Evolutionary conservation across 2,888 invertebrate genomes (phyloP).

Genomic region (Frankliniella fusca): DNA sequence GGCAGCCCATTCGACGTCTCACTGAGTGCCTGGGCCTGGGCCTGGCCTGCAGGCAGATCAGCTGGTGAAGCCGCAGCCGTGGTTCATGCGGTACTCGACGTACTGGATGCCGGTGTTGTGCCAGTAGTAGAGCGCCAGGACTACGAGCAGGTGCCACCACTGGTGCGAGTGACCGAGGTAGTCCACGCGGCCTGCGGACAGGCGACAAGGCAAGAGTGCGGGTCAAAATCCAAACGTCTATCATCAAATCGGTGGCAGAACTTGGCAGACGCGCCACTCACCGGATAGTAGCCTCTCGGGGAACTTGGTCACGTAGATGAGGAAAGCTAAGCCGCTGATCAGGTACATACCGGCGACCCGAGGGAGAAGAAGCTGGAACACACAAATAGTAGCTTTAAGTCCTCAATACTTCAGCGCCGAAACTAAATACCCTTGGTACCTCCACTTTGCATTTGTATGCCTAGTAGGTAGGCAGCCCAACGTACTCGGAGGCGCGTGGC

Average conservation of each 20-base stretch:
- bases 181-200: constrained; percentile 66
- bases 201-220: background rate
- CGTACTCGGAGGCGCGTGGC: background rate
- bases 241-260: background rate
- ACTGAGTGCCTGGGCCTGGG: no score
- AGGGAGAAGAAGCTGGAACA: constrained; percentile 77
- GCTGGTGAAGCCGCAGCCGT: constrained; percentile 55
- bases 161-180: constrained; percentile 93
- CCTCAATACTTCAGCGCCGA: background rate
- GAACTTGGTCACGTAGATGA: constrained; percentile 83
- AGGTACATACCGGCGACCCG: constrained; percentile 85
- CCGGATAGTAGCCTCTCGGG: constrained; percentile 87
- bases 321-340: constrained; percentile 80
- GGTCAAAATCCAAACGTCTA: background rate
- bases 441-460: background rate
- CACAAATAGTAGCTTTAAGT: background rate
- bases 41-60: background rate
- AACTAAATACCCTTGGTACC: no score
- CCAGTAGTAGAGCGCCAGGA: constrained; percentile 89
- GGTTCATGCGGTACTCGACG: constrained; percentile 73
- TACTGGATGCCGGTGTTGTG: constrained; percentile 82
- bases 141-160: constrained; percentile 92
- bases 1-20: constrained; percentile 1
- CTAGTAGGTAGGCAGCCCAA: background rate
- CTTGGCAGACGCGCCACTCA: constrained; percentile 41